phyloP scores from a whole-genome alignment of 37 sponge, comb jelly and placozoan genomes.

The Agelas oroides region DNA sequence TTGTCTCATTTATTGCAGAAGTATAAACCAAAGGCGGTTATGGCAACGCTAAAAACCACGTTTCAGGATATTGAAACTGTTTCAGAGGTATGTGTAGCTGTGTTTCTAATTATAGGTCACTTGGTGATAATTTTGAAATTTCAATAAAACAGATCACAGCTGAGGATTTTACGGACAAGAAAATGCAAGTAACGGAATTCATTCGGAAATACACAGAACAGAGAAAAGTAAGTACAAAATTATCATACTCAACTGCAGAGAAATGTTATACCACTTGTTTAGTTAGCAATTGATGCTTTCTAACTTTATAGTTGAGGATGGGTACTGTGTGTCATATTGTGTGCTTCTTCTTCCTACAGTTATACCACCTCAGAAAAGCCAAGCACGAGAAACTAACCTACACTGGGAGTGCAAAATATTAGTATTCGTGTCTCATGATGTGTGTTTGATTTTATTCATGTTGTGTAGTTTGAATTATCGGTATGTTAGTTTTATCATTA shows the following conservation, averaged over 20 bases:
- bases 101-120: background rate
- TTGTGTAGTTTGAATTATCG: no score
- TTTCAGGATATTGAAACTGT: conserved; percentile 59
- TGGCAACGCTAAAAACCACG: conserved; percentile 25
- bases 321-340: background rate
- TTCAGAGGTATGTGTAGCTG: conserved; percentile 44
- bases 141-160: conserved; percentile 33
- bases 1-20: conserved; percentile 13
- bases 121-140: no score
- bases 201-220: conserved; percentile 42
- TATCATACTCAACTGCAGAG: no score
- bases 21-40: conserved; percentile 35
- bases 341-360: conserved; percentile 8
- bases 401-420: background rate
- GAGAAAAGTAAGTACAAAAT: conserved; percentile 67
- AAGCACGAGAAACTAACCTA: conserved; percentile 54
- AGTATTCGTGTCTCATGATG: no score
- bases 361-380: conserved; percentile 36
- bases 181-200: conserved; percentile 52
- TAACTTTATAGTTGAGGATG: no score
- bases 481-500: no score
- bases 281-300: no score
- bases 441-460: no score
- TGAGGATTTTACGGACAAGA: conserved; percentile 60
- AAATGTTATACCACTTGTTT: no score